A percentile compares a stretch with the other conserved stretches of the same genome.
phyloP scores from a whole-genome alignment of 2,113 vertebrate genomes.

The Thalassarche chlororhynchos region DNA sequence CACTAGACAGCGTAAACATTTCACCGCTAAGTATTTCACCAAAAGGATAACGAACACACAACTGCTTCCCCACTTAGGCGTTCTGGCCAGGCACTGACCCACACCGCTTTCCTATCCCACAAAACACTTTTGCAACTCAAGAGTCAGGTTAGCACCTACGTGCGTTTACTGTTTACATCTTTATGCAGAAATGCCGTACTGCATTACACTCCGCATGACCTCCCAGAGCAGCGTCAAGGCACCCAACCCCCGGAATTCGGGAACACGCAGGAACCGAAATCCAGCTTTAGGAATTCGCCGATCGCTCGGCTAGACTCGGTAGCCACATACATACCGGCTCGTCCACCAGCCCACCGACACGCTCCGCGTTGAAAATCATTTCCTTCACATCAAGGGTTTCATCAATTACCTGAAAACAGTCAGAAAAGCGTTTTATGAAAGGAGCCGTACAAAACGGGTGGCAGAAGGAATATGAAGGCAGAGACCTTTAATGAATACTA shows the following conservation, averaged over 20 bases:
- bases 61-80: neutral
- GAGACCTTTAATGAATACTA: neutral
- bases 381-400: slow-evolving; percentile 97
- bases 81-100: neutral
- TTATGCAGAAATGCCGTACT: neutral
- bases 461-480: neutral
- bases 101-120: neutral
- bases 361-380: slow-evolving; percentile 93
- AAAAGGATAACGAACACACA: neutral
- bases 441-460: neutral
- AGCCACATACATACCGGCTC: slow-evolving; percentile 86
- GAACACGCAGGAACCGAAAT: neutral
- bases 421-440: slow-evolving; percentile 75
- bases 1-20: neutral
- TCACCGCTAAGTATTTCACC: neutral
- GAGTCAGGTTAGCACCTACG: fast-evolving
- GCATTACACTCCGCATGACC: neutral
- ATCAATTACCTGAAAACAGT: slow-evolving; percentile 92
- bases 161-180: neutral
- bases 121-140: neutral
- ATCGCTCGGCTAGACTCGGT: neutral
- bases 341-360: slow-evolving; percentile 89
- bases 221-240: neutral
- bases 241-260: neutral
- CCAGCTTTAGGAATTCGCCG: neutral